Evolutionary conservation across 2,113 vertebrate genomes (phyloP).

Genomic region (Rhinichthys klamathensis): DNA sequence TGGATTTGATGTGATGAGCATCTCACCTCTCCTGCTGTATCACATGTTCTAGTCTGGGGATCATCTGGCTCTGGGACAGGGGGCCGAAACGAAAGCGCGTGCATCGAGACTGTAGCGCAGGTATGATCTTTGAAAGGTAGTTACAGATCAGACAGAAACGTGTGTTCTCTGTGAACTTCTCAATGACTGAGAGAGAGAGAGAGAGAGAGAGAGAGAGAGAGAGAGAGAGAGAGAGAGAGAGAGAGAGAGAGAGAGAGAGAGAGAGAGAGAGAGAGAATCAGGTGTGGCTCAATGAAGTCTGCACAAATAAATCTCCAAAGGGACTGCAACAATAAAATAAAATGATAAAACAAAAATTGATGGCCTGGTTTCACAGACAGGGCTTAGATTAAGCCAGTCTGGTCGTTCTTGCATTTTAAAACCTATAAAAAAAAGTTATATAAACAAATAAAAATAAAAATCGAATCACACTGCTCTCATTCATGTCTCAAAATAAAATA

Average conservation of each 20-base stretch:
- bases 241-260: no score
- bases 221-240: not conserved
- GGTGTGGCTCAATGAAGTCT: not conserved
- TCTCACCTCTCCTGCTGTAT: slow-evolving; percentile 86
- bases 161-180: slow-evolving; percentile 98
- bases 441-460: no score
- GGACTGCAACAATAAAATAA: not conserved
- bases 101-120: slow-evolving; percentile 94
- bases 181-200: slow-evolving; percentile 82
- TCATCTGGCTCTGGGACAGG: slow-evolving; percentile 89
- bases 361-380: no score
- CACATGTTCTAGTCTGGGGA: slow-evolving; percentile 88
- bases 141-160: slow-evolving; percentile 97
- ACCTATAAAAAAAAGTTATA: no score
- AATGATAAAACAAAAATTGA: no score
- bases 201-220: not conserved
- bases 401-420: not conserved
- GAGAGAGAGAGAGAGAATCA: not conserved
- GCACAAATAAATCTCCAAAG: not conserved
- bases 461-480: not conserved
- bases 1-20: not conserved
- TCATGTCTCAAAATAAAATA: not conserved
- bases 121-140: slow-evolving; percentile 98
- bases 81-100: slow-evolving; percentile 96
- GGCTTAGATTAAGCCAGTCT: no score